Evolutionary conservation across 2,113 vertebrate genomes (phyloP), one percentile per base, ranked within the genome.

Genomic region (Otis tarda): DNA sequence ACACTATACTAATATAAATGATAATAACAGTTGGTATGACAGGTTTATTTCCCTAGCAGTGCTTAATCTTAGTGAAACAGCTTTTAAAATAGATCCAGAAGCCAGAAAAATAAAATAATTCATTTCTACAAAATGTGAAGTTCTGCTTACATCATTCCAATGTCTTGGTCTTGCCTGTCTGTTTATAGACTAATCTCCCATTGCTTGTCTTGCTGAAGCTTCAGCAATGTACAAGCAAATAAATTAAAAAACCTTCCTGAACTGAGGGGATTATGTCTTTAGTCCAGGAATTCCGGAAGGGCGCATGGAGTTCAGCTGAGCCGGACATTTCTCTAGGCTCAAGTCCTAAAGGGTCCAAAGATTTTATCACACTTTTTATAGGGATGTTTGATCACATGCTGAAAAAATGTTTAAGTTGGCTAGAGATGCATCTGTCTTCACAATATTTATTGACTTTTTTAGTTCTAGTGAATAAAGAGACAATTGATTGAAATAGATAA

Each of bases 351-450:
- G 59, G 33, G 18, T 86, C 77, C 90, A 84, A 82, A 85, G 87
- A 92, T 94, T 89, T 95, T 89, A 87, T 96, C 74, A 18, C 8
- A 17, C 27, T 87, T 80, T 94, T 93, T 85, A 68, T 93, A 80
- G 53, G 50, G 74, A 30, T 71, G 23, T 70, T 94, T 95, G 74
- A 94, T 92, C 61, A 59, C 83, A 90, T 47, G 55, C 86, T 89
- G 43, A 94, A 91, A 96, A 95, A 70, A 93, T 69, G 83, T 87
- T 85, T 56, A 60, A 81, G 52, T 69, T 97, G 93, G 87, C 91
- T 87, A 41, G 78, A 90, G 75, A 83, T 59, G 25, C 45, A 75
- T 83, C 53, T 91, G 47, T 79, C 65, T 82, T 85, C 45, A 57
- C 7, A 12, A 12, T 90, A 88, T 81, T 93, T 84, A 41, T 60